Evolutionary conservation across 2,888 invertebrate species (phyloP).

Genomic region (Conomelus anceps): DNA sequence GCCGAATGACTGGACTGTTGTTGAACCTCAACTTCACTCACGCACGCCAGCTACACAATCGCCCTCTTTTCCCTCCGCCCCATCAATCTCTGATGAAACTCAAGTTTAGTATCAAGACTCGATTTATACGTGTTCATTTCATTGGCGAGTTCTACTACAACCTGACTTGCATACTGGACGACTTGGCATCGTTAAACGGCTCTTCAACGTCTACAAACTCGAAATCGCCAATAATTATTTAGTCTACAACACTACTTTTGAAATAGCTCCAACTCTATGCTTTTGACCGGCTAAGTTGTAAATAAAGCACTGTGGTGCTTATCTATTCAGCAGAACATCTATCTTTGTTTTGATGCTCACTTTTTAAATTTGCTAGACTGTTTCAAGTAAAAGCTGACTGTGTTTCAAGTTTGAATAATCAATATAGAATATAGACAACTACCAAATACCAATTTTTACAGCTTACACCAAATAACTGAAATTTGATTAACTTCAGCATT

Average conservation of each 20-base stretch:
- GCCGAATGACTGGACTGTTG: too few relatives aligned
- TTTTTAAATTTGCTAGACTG: background rate
- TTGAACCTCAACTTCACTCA: background rate
- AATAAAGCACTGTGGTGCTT: background rate
- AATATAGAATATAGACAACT: too few relatives aligned
- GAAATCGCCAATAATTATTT: background rate
- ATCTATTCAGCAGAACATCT: conserved; percentile 3
- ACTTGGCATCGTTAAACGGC: background rate
- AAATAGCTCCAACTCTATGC: background rate
- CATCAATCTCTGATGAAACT: background rate
- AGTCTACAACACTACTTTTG: background rate
- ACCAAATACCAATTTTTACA: too few relatives aligned
- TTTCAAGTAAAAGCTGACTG: background rate
- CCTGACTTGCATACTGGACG: background rate
- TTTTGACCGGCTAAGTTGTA: background rate
- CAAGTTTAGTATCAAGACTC: background rate
- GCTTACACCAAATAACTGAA: too few relatives aligned
- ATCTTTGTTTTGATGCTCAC: background rate
- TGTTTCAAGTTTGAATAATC: too few relatives aligned
- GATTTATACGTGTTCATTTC: background rate
- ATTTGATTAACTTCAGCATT: too few relatives aligned
- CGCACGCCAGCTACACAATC: background rate
- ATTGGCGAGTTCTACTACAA: background rate
- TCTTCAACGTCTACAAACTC: background rate
- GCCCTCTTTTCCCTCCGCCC: background rate